Percentiles rank a stretch among this genome's conserved stretches.
Evolutionary conservation across 2,888 invertebrate genomes (phyloP).

Genomic region (Epistrophe eligans): DNA sequence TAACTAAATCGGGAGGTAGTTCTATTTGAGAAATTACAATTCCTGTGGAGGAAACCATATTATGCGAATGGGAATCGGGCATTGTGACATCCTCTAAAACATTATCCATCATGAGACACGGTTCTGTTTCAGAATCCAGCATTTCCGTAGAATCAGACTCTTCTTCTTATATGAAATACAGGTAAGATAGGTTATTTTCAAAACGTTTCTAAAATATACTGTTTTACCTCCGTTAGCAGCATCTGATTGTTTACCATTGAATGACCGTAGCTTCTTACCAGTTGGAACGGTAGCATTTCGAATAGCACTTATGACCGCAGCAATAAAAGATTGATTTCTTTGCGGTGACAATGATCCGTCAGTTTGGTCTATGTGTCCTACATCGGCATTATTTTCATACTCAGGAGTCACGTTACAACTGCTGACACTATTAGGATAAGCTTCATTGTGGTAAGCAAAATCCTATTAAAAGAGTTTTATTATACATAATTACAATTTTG

Average conservation of each 20-base stretch:
- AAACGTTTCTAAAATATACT: neutral
- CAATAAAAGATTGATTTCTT: conserved; percentile 88
- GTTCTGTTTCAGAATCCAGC: conserved; percentile 92
- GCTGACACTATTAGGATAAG: conserved; percentile 89
- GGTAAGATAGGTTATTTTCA: neutral
- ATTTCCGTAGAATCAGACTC: conserved; percentile 90
- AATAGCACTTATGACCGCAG: conserved; percentile 89
- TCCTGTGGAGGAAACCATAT: conserved; percentile 88
- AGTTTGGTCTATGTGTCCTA: conserved; percentile 78
- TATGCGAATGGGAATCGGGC: conserved; percentile 88
- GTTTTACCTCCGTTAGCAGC: conserved; percentile 80
- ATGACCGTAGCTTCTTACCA: conserved; percentile 81
- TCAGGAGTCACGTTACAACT: conserved; percentile 88
- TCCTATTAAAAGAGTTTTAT: conserved; percentile 84
- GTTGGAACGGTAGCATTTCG: conserved; percentile 85
- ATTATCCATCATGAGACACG: conserved; percentile 92
- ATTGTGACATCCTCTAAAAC: conserved; percentile 88
- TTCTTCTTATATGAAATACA: conserved; percentile 83
- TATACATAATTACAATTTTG: too few species aligned
- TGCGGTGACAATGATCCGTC: conserved; percentile 86
- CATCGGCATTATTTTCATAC: conserved; percentile 61
- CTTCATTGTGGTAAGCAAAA: conserved; percentile 91
- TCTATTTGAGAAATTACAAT: conserved; percentile 84
- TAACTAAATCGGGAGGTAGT: conserved; percentile 83
- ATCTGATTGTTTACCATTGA: conserved; percentile 79